Conservation (phyloP, 2,797 vertebrate genomes). For the Eupleurogrammus muticus region DNA sequence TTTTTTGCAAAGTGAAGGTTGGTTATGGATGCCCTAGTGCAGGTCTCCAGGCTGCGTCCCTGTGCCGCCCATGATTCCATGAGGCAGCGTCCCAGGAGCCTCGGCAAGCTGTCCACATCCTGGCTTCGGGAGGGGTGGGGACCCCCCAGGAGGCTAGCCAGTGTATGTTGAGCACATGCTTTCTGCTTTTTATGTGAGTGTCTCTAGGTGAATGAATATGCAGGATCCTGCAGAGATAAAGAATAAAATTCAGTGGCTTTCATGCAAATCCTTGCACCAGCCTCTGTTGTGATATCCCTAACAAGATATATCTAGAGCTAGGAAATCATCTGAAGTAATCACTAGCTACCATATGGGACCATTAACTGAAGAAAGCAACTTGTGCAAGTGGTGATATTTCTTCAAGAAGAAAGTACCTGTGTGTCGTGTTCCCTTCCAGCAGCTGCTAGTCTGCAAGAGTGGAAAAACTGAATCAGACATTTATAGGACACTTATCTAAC, state of each 20-base stretch:
- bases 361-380: background rate
- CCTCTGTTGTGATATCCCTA: too few relatives aligned
- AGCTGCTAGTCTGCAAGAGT: constrained; percentile 71
- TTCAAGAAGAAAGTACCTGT: constrained; percentile 52
- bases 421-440: constrained; percentile 21
- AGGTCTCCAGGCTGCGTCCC: constrained; percentile 28
- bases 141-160: too few relatives aligned
- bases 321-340: too few relatives aligned
- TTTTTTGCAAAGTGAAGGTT: constrained; percentile 43
- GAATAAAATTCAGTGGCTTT: constrained; percentile 4
- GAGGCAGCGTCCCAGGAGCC: constrained; percentile 35
- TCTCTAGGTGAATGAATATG: constrained; percentile 41
- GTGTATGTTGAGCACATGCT: constrained; percentile 29
- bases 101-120: constrained; percentile 45
- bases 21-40: constrained; percentile 30
- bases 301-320: too few relatives aligned
- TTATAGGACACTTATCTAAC: constrained; percentile 27
- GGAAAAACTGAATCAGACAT: constrained; percentile 38
- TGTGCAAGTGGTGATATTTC: background rate
- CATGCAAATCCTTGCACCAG: background rate
- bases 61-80: constrained; percentile 34
- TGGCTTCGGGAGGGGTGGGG: constrained; percentile 12
- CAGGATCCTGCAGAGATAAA: constrained; percentile 50
- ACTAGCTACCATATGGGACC: too few relatives aligned
- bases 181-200: constrained; percentile 35